A percentile compares a stretch with the other conserved stretches of the same genome.
Evolutionary conservation across 2,797 vertebrate species (phyloP).

Genomic region (Enteromius radiatus): DNA sequence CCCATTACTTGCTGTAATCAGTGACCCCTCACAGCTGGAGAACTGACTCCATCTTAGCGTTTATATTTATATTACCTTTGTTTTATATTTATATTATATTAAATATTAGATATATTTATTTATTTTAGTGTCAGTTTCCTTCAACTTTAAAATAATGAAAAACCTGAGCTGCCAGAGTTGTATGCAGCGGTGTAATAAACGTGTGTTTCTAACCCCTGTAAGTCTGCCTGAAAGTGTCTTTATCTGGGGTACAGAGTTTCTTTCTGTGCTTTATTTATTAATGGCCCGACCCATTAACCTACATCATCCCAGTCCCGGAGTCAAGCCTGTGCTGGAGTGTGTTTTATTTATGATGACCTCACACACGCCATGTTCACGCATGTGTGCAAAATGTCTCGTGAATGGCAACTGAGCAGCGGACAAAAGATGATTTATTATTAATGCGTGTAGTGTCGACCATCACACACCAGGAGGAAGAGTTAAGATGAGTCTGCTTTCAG

Average conservation of each 20-base stretch:
- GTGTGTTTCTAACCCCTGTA: background rate
- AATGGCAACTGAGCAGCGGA: constrained; percentile 13
- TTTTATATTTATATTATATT: no score
- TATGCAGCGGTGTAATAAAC: background rate
- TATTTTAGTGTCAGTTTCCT: background rate
- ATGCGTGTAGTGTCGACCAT: background rate
- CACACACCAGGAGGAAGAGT: background rate
- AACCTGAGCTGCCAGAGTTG: background rate
- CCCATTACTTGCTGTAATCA: background rate
- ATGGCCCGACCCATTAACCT: constrained; percentile 45
- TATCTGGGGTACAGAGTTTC: constrained; percentile 34
- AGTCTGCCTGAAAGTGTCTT: background rate
- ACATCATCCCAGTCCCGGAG: constrained; percentile 14
- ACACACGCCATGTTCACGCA: background rate
- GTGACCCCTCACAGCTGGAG: background rate
- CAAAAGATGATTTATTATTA: constrained; percentile 44
- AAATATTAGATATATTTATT: no score
- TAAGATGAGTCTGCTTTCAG: background rate
- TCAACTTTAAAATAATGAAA: background rate
- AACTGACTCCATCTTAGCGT: background rate
- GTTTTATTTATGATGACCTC: constrained; percentile 31
- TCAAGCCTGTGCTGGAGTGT: background rate
- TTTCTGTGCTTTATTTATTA: constrained; percentile 47
- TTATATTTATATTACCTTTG: no score
- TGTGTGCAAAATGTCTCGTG: constrained; percentile 13